Evolutionary conservation across 2,113 vertebrate genomes (phyloP), one percentile per base, ranked within the genome.

Genomic region (Pholis gunnellus): DNA sequence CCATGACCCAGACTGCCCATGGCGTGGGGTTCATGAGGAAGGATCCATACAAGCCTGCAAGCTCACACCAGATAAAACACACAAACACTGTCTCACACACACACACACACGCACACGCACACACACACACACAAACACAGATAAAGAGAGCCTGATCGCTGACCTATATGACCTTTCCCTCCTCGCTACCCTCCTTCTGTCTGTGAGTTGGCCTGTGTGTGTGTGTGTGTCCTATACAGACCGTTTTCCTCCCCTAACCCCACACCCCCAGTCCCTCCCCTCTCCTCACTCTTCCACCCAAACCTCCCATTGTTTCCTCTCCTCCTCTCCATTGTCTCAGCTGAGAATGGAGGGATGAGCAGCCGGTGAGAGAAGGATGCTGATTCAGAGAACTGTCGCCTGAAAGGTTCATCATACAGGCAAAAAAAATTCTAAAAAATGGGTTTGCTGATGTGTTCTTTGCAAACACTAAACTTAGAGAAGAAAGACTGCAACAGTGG

Each of bases 1-100:
- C 89, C 93, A 91, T 94, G 93, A 95, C 94, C 89, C 86, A 90
- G 92, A 93, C 93, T 87, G 88, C 89, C 91, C 84, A 70, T 72
- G 68, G 79, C 78, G 84, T 75, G 36, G 75, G 40, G 75, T 72
- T 42, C 73, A 27, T 65, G 14, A 71, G 70, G 46, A 2, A n/a
- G 22, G 15, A 65, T 78, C 74, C 75, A 82, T 70, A 83, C 50
- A 77, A 72, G 34, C 48, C 68, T 78, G 78, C 76, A 78, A 66
- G 59, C 38, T 42, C 73, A 89, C 67, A 79, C 82, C 48, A 57
- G 81, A 74, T 77, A 13, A 72, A 61, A 27, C 27, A 60, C 6
- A 60, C 57, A 61, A 20, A 71, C 84, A 82, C 44, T 40, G 8
- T 40, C 38, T 40, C 38, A 10, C 40, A 75, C 75, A 78, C 77